phyloP scores from a whole-genome alignment of 2,888 invertebrate genomes.

The Rhagophthalmus giganteus region DNA sequence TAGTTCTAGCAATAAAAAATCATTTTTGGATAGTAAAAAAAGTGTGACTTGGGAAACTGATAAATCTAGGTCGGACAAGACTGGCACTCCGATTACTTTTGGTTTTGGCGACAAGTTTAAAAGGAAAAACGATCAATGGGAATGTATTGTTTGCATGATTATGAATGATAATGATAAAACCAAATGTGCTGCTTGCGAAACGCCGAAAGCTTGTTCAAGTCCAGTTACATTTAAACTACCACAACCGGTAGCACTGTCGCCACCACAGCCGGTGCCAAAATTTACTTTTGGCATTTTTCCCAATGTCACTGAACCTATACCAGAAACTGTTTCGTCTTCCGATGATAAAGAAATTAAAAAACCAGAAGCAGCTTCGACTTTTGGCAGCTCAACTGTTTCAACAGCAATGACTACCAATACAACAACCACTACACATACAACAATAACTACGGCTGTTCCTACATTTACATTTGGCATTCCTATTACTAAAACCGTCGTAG shows the following conservation, averaged over 20 bases:
- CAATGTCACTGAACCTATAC: constrained; percentile 8
- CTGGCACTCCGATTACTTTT: background rate
- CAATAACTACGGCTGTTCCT: constrained; percentile 20
- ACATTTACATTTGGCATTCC: constrained; percentile 37
- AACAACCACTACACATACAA: constrained; percentile 6
- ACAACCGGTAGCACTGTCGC: constrained; percentile 15
- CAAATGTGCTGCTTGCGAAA: constrained; percentile 63
- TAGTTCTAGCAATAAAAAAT: no score
- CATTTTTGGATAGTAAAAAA: no score
- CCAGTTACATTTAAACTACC: no score
- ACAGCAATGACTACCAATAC: constrained; percentile 3
- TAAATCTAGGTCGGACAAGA: background rate
- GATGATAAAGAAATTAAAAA: constrained; percentile 32
- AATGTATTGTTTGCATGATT: constrained; percentile 63
- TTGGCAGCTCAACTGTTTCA: background rate
- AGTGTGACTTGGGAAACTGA: constrained; percentile 63
- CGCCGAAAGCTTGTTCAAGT: constrained; percentile 57
- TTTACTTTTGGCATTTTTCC: constrained; percentile 59
- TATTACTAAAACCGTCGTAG: background rate
- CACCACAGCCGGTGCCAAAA: constrained; percentile 35
- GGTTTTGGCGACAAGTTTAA: constrained; percentile 56
- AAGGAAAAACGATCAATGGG: constrained; percentile 60
- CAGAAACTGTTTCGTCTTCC: constrained; percentile 25
- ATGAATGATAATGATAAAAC: constrained; percentile 56
- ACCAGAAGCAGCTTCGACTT: constrained; percentile 5